Percentiles rank a stretch among this genome's conserved stretches.
Conservation (phyloP, 2,113 vertebrate genomes). For the Rutilus rutilus region DNA sequence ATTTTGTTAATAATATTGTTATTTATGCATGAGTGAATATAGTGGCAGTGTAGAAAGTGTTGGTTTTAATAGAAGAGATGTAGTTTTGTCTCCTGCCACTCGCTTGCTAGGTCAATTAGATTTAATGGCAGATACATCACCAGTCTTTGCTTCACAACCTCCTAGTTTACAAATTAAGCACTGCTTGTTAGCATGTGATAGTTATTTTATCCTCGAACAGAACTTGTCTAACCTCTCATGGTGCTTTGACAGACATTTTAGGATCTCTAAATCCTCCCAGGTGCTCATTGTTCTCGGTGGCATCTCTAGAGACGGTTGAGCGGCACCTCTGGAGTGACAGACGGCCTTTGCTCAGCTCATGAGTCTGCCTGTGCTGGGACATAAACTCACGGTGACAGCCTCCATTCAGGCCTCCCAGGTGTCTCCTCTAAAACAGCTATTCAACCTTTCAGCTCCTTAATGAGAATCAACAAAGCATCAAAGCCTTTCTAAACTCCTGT, state of each 20-base stretch:
- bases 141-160: background rate
- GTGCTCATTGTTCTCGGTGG: conserved; percentile 30
- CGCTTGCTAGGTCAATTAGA: background rate
- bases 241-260: conserved; percentile 8
- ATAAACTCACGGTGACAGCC: conserved; percentile 35
- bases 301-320: conserved; percentile 28
- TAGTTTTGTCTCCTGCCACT: background rate
- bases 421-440: conserved; percentile 37
- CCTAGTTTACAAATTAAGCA: background rate
- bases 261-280: conserved; percentile 32
- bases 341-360: conserved; percentile 42
- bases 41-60: too few relatives aligned
- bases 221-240: background rate
- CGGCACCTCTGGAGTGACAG: conserved; percentile 44
- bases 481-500: conserved; percentile 2
- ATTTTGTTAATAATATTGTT: too few relatives aligned
- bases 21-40: too few relatives aligned
- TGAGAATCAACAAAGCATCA: conserved; percentile 45
- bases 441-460: conserved; percentile 40
- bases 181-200: background rate
- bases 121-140: background rate
- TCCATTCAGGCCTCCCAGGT: conserved; percentile 42
- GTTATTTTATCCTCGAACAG: conserved; percentile 3
- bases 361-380: conserved; percentile 29
- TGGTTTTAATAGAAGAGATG: too few relatives aligned